Base-by-base conservation (phyloP, 2,888 invertebrate genomes). In the Abscondita cerata region DNA sequence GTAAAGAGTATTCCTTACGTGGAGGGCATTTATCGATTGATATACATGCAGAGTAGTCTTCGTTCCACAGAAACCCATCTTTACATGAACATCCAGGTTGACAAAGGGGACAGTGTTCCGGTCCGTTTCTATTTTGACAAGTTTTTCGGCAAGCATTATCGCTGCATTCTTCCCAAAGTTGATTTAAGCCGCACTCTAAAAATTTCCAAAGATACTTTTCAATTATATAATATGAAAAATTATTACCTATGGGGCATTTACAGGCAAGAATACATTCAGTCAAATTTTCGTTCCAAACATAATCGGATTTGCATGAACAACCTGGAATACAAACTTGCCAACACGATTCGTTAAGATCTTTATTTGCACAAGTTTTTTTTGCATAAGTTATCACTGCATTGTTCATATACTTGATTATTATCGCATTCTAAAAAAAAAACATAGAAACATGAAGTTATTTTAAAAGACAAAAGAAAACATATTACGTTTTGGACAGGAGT, bases 281-380 rank as follows among this genome's bases (percentile, higher is more conserved):
- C 13, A 6, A 4, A 2, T 38, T 8, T 4, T n/a, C 13, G 38
- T 38, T 38, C 38, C 38, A 38, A 12, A 41, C 13, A 16, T 12
- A 12, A 41, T 16, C 13, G 2, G 13, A n/a, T 15, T 41, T 16
- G 12, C 41, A 41, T 15, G 40, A 53, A 50, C 68, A 68, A 19
- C 66, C 66, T 1, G 55, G 40, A 4, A 41, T n/a, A 16, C 41
- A 41, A n/a, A 12, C n/a, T 41, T 1, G 8, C 3, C 13, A 2
- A 16, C 41, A 41, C 16, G 16, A n/a, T 12, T 6, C 41, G 41
- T 12, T 9, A 4, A 15, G 8, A 2, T 16, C 16, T 3, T 13
- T n/a, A 16, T 41, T 41, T 8, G 8, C 3, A 8, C 41, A 41
- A 1, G 9, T 38, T 41, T 16, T 1, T n/a, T 41, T 16, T 41